Base-by-base conservation (phyloP, 1,140 invertebrate species). In the Lysiphlebus fabarum region DNA sequence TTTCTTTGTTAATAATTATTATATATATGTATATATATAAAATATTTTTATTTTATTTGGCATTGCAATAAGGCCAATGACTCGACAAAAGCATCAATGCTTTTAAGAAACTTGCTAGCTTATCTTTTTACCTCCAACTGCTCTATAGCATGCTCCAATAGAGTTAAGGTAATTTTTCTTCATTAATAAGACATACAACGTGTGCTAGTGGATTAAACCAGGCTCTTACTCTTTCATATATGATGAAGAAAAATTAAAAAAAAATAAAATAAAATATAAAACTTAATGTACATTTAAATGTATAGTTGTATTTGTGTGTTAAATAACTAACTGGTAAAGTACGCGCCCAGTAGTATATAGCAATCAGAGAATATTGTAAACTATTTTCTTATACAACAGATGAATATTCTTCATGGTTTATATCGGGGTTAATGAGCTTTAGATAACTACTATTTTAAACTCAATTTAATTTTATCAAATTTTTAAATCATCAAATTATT, bases 131-230 rank as follows among this genome's bases (percentile, higher is more conserved):
- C 17, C 11, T 37, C 9, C 8, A 17, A 43, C 38, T 36, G 48
- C 43, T 55, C 42, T 17, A 12, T 38, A 56, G 36, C 37, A 62
- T 58, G 61, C 61, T 62, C 61, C 56, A 62, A 48, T 62, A 62
- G 61, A 3, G 34, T 44, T 11, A n/a, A 10, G 11, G 26, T 17
- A 12, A 60, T 59, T 63, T 60, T 60, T 63, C 53, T 57, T 60
- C 36, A 63, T 63, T 63, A 63, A 63, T 54, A 54, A 55, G 49
- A 62, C 61, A 47, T 26, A 45, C 54, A 47, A 34, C 55, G 36
- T 57, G 17, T 26, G 17, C 17, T 26, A 26, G 17, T 26, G 17
- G 17, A 26, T 26, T 26, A 26, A 26, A 26, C 17, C 17, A 26
- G 17, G 17, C 17, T 26, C 17, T 26, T 26, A 26, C 17, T 26